Base-by-base conservation (phyloP, 1,140 invertebrate genomes). In the Sarcophaga peregrina region DNA sequence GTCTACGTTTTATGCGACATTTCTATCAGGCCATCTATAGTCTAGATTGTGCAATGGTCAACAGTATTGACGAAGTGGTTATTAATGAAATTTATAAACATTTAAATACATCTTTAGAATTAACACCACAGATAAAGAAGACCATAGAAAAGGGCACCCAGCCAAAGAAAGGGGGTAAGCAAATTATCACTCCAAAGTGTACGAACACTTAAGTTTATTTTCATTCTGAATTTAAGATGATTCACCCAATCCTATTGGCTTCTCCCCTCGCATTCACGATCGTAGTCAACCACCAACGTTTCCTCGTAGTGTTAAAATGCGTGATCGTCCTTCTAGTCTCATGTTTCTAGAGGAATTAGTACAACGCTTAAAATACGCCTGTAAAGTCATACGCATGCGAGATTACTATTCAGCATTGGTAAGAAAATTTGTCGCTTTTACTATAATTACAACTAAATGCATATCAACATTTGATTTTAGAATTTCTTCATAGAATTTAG, bases 401-500 rank as follows among this genome's bases (percentile, higher is more conserved):
- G 94, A 95, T 73, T 96, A 97, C 90, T 96, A 97, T 90, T 93
- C 93, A 81, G 95, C 96, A 83, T 89, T 98, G 93, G 96, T 97
- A 92, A 20, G 62, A 9, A n/a, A 15, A 58, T 2, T 7, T 58
- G 13, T 13, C 13, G 80, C 92, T 91, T 90, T 58, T 83, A 45
- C 9, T 73, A 8, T 10, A 83, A 20, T 11, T 37, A 17, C 52
- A 13, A 37, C 20, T 20, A 6, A 68, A 50, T 50, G 52, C n/a
- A 75, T 37, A 37, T 80, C 45, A 83, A 72, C 78, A 80, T 50
- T 83, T 54, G 9, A 86, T 92, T 93, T 73, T 88, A 98, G 96
- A 97, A 98, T 90, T 97, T 98, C 89, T 97, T 98, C 90, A 95
- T 97, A 88, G 96, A 98, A 87, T 98, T 98, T 89, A 97, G 96